Evolutionary conservation across 2,888 invertebrate species (phyloP), one percentile per base, ranked within the genome.

Genomic region (Petrolisthes manimaculis): DNA sequence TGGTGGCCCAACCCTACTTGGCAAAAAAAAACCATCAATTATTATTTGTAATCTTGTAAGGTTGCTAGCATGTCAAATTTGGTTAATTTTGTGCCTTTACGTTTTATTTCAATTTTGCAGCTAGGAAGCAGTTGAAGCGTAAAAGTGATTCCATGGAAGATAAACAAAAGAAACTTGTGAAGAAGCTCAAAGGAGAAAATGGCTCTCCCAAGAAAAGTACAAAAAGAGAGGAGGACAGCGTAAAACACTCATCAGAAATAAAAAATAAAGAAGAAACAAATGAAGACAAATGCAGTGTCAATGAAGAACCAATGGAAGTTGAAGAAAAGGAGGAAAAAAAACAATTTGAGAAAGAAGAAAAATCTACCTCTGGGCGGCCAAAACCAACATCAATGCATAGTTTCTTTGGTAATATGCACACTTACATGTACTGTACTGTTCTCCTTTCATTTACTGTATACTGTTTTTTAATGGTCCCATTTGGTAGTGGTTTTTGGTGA

Each of bases 41-140:
- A 37, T 37, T 37, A 37, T 37, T 37, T 37, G 37, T 37, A 37
- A 37, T 37, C 37, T 37, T 37, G 37, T 1, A 37, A 37, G 37
- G 2, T 37, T 37, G 37, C 37, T 37, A 2, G 37, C 37, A 37
- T 37, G 37, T 37, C 37, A 37, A 37, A 37, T 37, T 37, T 37
- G 37, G 37, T 37, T 37, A 37, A 37, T 37, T 37, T 37, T 37
- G 37, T 37, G 37, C 37, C 37, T 37, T 37, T 37, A 37, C 37
- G 37, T 2, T 37, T 37, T 37, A 37, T 4, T 18, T 12, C 61
- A 3, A 51, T 12, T 61, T 83, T 86, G 4, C 71, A 89, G 89
- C 89, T 12, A 74, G 85, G 55, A 89, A 89, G 81, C 86, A 87
- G 54, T 75, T 86, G 83, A 86, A 89, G 67, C 84, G 89, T 18